A percentile compares a stretch with the other conserved stretches of the same genome.
phyloP scores from a whole-genome alignment of 2,888 invertebrate genomes.

The Trichogramma dendrolimi region DNA sequence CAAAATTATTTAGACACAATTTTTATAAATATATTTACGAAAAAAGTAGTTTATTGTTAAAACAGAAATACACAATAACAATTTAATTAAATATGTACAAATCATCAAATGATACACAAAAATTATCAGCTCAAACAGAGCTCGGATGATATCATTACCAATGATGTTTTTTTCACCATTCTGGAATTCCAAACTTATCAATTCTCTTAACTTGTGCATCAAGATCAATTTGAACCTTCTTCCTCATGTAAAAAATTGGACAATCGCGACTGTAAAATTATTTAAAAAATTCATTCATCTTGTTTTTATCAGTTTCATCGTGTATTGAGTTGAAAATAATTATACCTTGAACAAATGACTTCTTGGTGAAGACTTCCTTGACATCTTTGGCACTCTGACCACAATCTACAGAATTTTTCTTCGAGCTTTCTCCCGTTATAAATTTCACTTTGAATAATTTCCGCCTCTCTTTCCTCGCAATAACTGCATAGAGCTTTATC shows the following conservation, averaged over 20 bases:
- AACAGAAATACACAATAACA: not conserved
- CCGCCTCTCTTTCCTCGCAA: conserved; percentile 75
- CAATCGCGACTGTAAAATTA: conserved; percentile 79
- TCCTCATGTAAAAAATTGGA: conserved; percentile 99
- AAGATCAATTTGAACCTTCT: conserved; percentile 94
- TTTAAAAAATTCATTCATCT: conserved; percentile 6
- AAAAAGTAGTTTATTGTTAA: not conserved
- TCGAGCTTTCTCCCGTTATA: conserved; percentile 74
- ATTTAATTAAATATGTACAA: no score
- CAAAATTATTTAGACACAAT: not conserved
- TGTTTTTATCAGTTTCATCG: not conserved
- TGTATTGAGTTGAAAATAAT: conserved; percentile 20
- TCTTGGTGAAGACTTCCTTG: conserved; percentile 98
- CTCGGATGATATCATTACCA: no score
- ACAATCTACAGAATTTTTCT: conserved; percentile 84
- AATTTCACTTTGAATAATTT: conserved; percentile 81
- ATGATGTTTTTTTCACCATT: conserved; percentile 55
- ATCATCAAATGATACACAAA: no score
- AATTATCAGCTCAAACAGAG: no score
- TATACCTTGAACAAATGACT: conserved; percentile 83
- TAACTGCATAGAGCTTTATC: conserved; percentile 72
- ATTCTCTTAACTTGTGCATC: conserved; percentile 80
- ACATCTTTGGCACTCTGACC: conserved; percentile 99
- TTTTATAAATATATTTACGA: not conserved
- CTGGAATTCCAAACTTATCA: conserved; percentile 73